Evolutionary conservation across 1,140 invertebrate genomes (phyloP).

Genomic region (Drosophila bipectinata): DNA sequence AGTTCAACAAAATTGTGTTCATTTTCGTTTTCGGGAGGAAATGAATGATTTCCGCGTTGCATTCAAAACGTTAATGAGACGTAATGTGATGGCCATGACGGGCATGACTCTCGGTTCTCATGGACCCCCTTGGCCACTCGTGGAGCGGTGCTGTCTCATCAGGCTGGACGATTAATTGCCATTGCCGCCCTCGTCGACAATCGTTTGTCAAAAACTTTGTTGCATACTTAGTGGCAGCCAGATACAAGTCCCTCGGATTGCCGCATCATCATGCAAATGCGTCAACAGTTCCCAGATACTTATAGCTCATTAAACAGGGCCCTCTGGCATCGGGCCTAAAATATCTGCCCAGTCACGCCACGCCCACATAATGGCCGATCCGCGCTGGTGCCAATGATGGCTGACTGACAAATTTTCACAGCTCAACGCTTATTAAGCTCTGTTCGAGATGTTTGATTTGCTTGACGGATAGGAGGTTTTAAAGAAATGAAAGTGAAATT

Average conservation of each 20-base stretch:
- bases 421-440: slow-evolving; percentile 63
- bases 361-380: slow-evolving; percentile 55
- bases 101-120: slow-evolving; percentile 26
- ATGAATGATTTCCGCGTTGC: slow-evolving; percentile 72
- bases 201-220: slow-evolving; percentile 79
- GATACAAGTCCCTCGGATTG: slow-evolving; percentile 27
- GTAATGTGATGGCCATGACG: slow-evolving; percentile 76
- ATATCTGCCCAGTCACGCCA: slow-evolving; percentile 59
- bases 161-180: slow-evolving; percentile 68
- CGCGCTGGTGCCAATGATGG: slow-evolving; percentile 1
- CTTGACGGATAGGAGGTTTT: background rate
- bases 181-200: slow-evolving; percentile 33
- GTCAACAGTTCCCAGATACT: slow-evolving; percentile 65
- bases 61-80: slow-evolving; percentile 74
- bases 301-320: slow-evolving; percentile 73
- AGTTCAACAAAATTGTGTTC: slow-evolving; percentile 50
- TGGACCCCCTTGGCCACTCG: slow-evolving; percentile 16
- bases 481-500: background rate
- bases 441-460: slow-evolving; percentile 52
- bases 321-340: slow-evolving; percentile 30
- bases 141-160: slow-evolving; percentile 41
- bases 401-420: slow-evolving; percentile 66
- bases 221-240: slow-evolving; percentile 66
- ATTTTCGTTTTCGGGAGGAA: slow-evolving; percentile 66
- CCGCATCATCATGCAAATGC: slow-evolving; percentile 53